Base-by-base conservation (phyloP, 2,113 vertebrate genomes). In the Nanorana parkeri region DNA sequence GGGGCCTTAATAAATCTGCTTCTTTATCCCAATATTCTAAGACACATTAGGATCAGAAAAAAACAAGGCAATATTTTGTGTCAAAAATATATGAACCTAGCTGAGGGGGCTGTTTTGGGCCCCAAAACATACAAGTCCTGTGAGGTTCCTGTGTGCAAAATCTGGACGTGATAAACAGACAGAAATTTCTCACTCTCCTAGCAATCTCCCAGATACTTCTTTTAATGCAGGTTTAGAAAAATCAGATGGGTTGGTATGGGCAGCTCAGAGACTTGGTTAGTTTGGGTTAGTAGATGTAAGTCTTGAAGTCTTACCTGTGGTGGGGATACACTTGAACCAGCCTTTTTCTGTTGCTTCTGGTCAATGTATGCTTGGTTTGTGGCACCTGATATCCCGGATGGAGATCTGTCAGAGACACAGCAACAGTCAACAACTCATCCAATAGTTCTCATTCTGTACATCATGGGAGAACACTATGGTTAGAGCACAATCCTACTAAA, bases 241-340 rank as follows among this genome's bases (percentile, higher is more conserved):
- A 10, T 10, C 5, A 1, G 17, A 20, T 21, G 20, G 56, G 17
- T 5, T 60, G 8, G 56, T 21, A 60, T 60, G 56, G 15, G 2
- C 16, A 66, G 1, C 64, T 26, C 24, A 66, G 26, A 13, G 28
- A 13, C 1, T 11, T 66, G 15, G 4, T 11, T 28, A 19, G 5
- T 1, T 10, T n/a, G 19, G 29, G 19, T 47, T 47, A 32, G 20
- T 11, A 19, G 11, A 11, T 19, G 19, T 66, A 66, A 17, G 5
- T 36, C 32, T 36, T 36, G 4, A 66, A 67, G 17, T n/a, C 68
- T 36, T 66, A 81, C 79, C 79, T 81, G 41, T 28, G 68, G 60
- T 17, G 68, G 64, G 28, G 68, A 65, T 17, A 55, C 5, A 11
- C 55, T 41, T n/a, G 60, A 26, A 7, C 13, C 24, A 51, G 78